Evolutionary conservation across 2,113 vertebrate genomes (phyloP).

Genomic region (Pionites leucogaster): DNA sequence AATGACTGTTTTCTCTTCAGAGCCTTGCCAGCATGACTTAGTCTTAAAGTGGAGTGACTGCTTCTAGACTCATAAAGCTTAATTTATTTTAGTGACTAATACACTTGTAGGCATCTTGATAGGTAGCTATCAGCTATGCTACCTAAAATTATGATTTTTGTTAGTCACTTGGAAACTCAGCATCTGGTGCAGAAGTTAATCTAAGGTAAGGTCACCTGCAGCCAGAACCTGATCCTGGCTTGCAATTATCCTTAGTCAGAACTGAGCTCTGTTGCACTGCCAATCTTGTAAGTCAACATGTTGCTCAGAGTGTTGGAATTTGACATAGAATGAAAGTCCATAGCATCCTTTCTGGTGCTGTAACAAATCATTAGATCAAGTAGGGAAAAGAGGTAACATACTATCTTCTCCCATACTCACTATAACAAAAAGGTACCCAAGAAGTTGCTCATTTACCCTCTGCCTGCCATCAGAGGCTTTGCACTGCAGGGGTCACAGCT

Average conservation of each 20-base stretch:
- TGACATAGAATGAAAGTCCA: background rate
- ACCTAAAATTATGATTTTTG: background rate
- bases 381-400: background rate
- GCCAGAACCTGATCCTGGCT: background rate
- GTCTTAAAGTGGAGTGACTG: background rate
- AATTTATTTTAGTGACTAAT: background rate
- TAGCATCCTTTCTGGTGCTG: background rate
- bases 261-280: background rate
- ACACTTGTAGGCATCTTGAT: background rate
- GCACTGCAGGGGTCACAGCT: background rate
- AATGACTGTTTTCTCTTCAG: background rate
- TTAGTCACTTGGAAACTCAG: background rate
- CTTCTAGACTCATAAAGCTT: background rate
- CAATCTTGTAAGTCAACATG: background rate
- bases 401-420: background rate
- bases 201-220: background rate
- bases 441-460: background rate
- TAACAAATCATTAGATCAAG: background rate
- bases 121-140: background rate
- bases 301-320: background rate
- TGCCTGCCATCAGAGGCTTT: background rate
- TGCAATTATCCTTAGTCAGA: background rate
- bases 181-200: background rate
- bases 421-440: background rate
- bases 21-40: background rate